Conservation (phyloP, 2,888 invertebrate species). For the Lepidonotus clava region DNA sequence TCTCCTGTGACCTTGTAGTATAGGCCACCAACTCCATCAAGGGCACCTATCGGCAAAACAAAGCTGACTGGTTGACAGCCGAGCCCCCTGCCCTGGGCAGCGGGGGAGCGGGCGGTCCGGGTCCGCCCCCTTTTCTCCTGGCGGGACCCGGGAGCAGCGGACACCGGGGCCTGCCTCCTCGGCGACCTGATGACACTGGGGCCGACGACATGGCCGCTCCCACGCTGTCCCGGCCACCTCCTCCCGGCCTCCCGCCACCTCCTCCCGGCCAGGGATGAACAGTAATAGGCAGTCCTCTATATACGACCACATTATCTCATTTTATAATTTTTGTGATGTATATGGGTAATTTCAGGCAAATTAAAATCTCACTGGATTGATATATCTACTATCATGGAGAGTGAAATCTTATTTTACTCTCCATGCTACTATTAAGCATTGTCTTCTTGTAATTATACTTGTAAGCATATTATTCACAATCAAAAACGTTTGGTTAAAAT, state of each 20-base stretch:
- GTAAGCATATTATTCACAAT: too few relatives aligned
- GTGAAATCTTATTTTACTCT: too few relatives aligned
- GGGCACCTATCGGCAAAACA: neutral
- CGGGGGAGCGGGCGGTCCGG: neutral
- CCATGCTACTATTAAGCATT: too few relatives aligned
- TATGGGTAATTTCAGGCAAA: too few relatives aligned
- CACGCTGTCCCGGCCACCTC: neutral
- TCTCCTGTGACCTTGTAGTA: conserved; percentile 25
- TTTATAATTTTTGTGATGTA: too few relatives aligned
- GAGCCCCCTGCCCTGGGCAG: neutral
- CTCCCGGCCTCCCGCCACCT: neutral
- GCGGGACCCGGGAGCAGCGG: neutral
- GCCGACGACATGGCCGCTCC: neutral
- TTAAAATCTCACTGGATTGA: too few relatives aligned
- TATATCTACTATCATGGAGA: too few relatives aligned
- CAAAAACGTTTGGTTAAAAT: too few relatives aligned
- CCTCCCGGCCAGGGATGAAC: too few relatives aligned
- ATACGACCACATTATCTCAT: too few relatives aligned
- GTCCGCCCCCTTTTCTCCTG: neutral
- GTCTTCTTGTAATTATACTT: too few relatives aligned
- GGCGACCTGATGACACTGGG: neutral
- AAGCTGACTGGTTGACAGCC: neutral
- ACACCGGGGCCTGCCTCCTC: neutral
- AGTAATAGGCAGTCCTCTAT: too few relatives aligned
- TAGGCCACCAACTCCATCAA: conserved; percentile 33